Conservation (phyloP, 1,140 invertebrate species). For the Luehdorfia chinensis region DNA sequence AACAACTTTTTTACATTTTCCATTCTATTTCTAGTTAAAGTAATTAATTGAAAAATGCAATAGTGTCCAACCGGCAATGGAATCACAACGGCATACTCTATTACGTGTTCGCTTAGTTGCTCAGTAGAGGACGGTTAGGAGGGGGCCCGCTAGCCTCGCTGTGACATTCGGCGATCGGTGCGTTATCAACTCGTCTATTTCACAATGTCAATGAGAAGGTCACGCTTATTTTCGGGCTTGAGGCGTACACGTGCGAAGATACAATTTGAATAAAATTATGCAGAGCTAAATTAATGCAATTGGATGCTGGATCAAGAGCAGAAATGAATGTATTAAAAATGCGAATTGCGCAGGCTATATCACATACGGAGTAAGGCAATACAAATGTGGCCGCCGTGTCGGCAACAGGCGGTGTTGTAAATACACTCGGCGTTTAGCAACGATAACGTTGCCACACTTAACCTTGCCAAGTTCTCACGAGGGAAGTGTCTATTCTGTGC, state of each 20-base stretch:
- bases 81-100: slow-evolving; percentile 35
- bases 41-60: slow-evolving; percentile 2
- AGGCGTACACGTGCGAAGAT: slow-evolving; percentile 42
- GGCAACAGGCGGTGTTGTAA: slow-evolving; percentile 70
- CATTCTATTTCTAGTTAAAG: not conserved
- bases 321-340: slow-evolving; percentile 15
- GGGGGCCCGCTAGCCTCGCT: slow-evolving; percentile 66
- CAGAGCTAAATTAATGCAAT: slow-evolving; percentile 17
- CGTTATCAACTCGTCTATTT: slow-evolving; percentile 75
- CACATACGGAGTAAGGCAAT: slow-evolving; percentile 36
- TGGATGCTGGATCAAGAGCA: slow-evolving; percentile 15
- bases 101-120: slow-evolving; percentile 30
- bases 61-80: slow-evolving; percentile 43
- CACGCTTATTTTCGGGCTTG: slow-evolving; percentile 60
- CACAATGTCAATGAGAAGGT: slow-evolving; percentile 77
- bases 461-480: slow-evolving; percentile 75
- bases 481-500: slow-evolving; percentile 73
- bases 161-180: slow-evolving; percentile 69
- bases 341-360: slow-evolving; percentile 26
- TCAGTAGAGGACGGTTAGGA: slow-evolving; percentile 47
- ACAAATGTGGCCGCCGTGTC: slow-evolving; percentile 66
- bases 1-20: not conserved
- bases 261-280: too few species aligned
- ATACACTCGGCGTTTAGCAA: slow-evolving; percentile 70
- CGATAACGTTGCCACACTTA: slow-evolving; percentile 71